Conservation (phyloP, 2,797 vertebrate species). For the Jordanella pulchra region DNA sequence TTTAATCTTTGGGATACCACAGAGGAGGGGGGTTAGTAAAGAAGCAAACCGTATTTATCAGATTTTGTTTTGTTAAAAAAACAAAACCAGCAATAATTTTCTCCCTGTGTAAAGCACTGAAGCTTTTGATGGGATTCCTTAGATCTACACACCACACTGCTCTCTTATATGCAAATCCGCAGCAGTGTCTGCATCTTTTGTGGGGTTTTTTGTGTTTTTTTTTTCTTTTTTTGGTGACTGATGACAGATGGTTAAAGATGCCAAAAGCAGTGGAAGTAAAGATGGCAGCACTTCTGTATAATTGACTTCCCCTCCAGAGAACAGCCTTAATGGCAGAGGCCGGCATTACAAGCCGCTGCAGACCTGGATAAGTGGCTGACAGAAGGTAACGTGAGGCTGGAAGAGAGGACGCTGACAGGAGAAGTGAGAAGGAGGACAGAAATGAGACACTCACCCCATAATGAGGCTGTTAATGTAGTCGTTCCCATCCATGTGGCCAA, state of each 20-base stretch:
- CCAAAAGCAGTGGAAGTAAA: conserved; percentile 36
- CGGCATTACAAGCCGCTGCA: conserved; percentile 41
- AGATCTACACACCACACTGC: conserved; percentile 1
- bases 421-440: conserved; percentile 24
- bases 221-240: not conserved
- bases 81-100: too few species aligned
- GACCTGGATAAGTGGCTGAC: conserved; percentile 50
- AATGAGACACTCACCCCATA: conserved; percentile 91
- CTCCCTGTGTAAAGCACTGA: too few species aligned
- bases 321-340: conserved; percentile 59
- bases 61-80: too few species aligned
- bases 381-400: conserved; percentile 50
- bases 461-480: conserved; percentile 97
- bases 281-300: conserved; percentile 54
- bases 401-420: conserved; percentile 25
- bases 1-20: not conserved
- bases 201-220: too few species aligned
- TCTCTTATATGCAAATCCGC: conserved; percentile 16
- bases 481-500: conserved; percentile 97
- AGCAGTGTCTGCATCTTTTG: not conserved
- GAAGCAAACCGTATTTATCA: too few species aligned
- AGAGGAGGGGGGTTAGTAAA: not conserved
- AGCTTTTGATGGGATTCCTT: conserved; percentile 17
- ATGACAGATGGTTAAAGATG: conserved; percentile 21
- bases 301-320: conserved; percentile 67